Evolutionary conservation across 2,888 invertebrate species (phyloP).

Genomic region (Petrolisthes cinctipes): DNA sequence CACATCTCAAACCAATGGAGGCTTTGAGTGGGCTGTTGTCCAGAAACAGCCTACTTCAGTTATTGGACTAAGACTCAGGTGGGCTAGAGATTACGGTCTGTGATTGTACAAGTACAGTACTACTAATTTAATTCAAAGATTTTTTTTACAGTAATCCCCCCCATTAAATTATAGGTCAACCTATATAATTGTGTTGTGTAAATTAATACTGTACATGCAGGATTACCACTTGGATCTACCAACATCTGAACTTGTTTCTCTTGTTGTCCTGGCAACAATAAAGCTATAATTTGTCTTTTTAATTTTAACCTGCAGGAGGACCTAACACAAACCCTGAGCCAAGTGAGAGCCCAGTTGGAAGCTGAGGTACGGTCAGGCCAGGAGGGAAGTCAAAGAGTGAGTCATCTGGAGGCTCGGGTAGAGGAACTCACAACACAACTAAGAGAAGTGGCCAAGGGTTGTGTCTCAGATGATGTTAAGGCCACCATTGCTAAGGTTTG

Average conservation of each 20-base stretch:
- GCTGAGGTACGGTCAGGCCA: slow-evolving; percentile 75
- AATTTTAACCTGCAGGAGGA: slow-evolving; percentile 73
- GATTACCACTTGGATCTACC: too few species aligned
- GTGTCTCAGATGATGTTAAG: slow-evolving; percentile 61
- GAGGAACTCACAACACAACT: slow-evolving; percentile 44
- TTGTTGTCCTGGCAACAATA: background rate
- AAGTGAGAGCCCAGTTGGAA: slow-evolving; percentile 80
- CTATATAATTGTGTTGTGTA: background rate
- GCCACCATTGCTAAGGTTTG: slow-evolving; percentile 63
- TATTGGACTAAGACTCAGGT: too few species aligned
- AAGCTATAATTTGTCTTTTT: too few species aligned
- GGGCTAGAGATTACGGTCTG: too few species aligned
- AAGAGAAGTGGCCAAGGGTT: slow-evolving; percentile 53
- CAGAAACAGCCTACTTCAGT: too few species aligned
- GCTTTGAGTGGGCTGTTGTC: too few species aligned
- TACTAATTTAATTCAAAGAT: too few species aligned
- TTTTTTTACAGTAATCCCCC: too few species aligned
- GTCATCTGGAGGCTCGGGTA: slow-evolving; percentile 38
- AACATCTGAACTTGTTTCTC: background rate
- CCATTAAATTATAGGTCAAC: background rate
- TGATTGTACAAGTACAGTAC: too few species aligned
- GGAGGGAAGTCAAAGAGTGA: slow-evolving; percentile 68
- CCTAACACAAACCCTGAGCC: slow-evolving; percentile 76
- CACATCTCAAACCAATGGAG: too few species aligned
- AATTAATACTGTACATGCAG: background rate